Base-by-base conservation (phyloP, 2,113 vertebrate species). In the Chamaea fasciata region DNA sequence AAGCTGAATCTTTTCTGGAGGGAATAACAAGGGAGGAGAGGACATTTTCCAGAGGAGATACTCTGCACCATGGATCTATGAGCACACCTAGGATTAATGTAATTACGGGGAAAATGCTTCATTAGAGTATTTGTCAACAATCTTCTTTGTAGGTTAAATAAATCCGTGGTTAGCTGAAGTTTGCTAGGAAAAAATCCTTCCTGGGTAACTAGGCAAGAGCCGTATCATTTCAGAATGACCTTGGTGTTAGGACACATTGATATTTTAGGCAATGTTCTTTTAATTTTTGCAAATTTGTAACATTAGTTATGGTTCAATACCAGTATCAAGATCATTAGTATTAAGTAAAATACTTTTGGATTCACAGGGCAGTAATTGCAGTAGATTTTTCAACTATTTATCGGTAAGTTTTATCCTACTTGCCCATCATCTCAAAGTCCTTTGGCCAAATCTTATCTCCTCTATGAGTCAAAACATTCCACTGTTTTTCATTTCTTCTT, bases 271-370 rank as follows among this genome's bases (percentile, higher is more conserved):
- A 97, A 97, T 96, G 95, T 96, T 98, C 98, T 98, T 98, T 94
- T 97, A 98, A 98, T 98, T 98, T 98, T 98, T 98, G 97, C 98
- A 98, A 98, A 97, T 98, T 98, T 98, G 96, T 97, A 92, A 97
- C 98, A 98, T 98, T 98, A 98, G 98, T 97, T 98, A 98, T 97
- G 98, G 98, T 98, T 98, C 98, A 98, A 91, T 97, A 97, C 94
- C 97, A 97, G 97, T 98, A 98, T 95, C 97, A 98, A 97, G 98
- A 98, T 97, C 97, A 97, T 98, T 98, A 98, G 95, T 95, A 94
- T 96, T 94, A 98, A 98, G 97, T 97, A 91, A 97, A 97, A 98
- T 97, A 97, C 96, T 98, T 98, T 91, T 95, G 95, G 95, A 98
- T 97, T 98, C 98, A 97, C 97, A 94, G 94, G 96, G 71, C 95